Base-by-base conservation (phyloP, 2,888 invertebrate species). In the Vannuccia rotundouncinata region DNA sequence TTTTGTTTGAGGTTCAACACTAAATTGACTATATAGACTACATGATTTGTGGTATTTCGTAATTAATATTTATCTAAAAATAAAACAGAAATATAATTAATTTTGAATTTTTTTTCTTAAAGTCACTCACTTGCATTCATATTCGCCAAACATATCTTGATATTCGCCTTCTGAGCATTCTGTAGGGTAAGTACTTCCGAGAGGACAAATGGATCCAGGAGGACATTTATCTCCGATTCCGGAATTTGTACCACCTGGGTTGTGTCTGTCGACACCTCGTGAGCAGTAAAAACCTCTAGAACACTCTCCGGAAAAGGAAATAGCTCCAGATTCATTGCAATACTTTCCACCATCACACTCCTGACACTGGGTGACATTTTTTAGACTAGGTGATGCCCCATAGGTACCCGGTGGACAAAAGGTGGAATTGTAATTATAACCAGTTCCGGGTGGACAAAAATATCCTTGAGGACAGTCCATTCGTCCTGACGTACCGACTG, bases 221-320 rank as follows among this genome's bases (percentile, higher is more conserved):
- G 85, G 85, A 82, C 87, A 87, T 27, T 83, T 82, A 82, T 85
- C 84, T 31, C 86, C 87, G 2, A 86, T 82, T 25, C 87, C 86
- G 17, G 86, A 85, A 82, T 86, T 84, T 28, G 84, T 83, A 74
- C 86, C 86, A 17, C 82, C 84, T 0, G 86, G 86, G 29, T 82
- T 78, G 0, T 84, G 78, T 73, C 86, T 80, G 81, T 87, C 86
- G 77, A 86, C 83, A 28, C 87, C 86, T 81, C 83, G 86, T 79
- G 85, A 84, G 82, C 87, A 87, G 83, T 84, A 87, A 77, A 85
- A 84, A 1, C 86, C 86, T 0, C 83, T 83, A 31, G 83, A 84
- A 83, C 87, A 87, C 59, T 80, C 82, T 0, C 84, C 86, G 1
- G 84, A 82, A 0, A 85, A 84, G 1, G 80, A 77, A 0, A 82